Base-by-base conservation (phyloP, 2,113 vertebrate species). In the Mesitornis unicolor region DNA sequence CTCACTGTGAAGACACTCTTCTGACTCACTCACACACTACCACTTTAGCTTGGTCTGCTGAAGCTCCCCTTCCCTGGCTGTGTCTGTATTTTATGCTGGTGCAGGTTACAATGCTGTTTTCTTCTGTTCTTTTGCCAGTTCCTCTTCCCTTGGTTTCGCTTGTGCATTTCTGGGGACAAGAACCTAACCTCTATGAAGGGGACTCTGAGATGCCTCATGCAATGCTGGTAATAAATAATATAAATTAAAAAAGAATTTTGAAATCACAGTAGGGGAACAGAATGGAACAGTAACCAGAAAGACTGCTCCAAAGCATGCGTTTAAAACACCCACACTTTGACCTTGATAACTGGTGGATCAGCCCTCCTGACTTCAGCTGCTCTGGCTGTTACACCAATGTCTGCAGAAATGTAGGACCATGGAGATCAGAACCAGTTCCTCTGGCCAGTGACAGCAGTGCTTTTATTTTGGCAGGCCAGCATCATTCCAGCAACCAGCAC, bases 391-490 rank as follows among this genome's bases (percentile, higher is more conserved):
- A 43, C 31, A 29, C 6, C 26, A 29, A 7, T 3, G 10, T 54
- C 54, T 59, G 35, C 60, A 90, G 76, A 75, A 64, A 36, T 3
- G 7, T 12, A 16, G 45, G 20, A 19, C 71, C 36, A 57, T 28
- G 2, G 7, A 11, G 73, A 45, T 5, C 60, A 90, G 60, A 75
- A 38, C 53, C 40, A 18, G 11, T 42, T 78, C 59, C 65, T 65
- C 35, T 61, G 47, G 12, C 25, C 78, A 51, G 42, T 17, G 79
- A 88, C 51, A 75, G 77, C 28, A 74, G 19, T 61, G 40, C 25
- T 93, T 96, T 95, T 82, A 57, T 95, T 95, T 57, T 73, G 36
- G 56, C 78, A 95, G 78, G 25, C 28, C 79, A 95, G 56, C 68
- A 43, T 59, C 40, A 54, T 94, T 90, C 69, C 89, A 94, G 83